Evolutionary conservation across 2,113 vertebrate genomes (phyloP).

Genomic region (Serilophus lunatus): DNA sequence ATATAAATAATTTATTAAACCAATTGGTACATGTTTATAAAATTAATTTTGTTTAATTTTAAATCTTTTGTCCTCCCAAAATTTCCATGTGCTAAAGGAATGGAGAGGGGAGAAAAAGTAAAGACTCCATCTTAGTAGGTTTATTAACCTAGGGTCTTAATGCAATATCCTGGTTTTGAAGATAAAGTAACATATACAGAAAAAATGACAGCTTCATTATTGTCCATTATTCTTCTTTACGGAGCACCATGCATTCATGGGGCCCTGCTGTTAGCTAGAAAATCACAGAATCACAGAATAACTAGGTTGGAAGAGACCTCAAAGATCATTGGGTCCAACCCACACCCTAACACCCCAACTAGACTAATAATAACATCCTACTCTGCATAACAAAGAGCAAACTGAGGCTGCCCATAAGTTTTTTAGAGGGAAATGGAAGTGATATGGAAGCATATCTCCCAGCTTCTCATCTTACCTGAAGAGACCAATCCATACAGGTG

Average conservation of each 20-base stretch:
- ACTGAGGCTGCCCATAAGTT: not conserved
- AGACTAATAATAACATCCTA: not conserved
- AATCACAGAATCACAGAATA: too few species aligned
- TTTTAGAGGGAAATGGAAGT: not conserved
- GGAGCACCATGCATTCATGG: not conserved
- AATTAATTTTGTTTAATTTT: not conserved
- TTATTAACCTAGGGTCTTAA: not conserved
- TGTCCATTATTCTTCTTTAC: not conserved
- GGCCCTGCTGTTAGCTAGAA: not conserved
- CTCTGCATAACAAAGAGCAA: not conserved
- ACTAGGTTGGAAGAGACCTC: too few species aligned
- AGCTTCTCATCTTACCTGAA: conserved; percentile 80
- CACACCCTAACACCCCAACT: too few species aligned
- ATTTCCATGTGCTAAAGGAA: not conserved
- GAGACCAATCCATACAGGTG: conserved; percentile 96
- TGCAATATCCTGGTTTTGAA: not conserved
- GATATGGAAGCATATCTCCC: not conserved
- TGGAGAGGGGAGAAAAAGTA: not conserved
- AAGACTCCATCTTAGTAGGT: not conserved
- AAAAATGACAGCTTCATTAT: not conserved
- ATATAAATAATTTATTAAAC: not conserved
- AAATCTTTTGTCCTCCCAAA: not conserved
- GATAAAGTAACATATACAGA: not conserved
- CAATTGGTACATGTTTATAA: not conserved
- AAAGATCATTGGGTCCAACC: too few species aligned